phyloP scores from a whole-genome alignment of 2,113 vertebrate species.

The Pangasianodon hypophthalmus region DNA sequence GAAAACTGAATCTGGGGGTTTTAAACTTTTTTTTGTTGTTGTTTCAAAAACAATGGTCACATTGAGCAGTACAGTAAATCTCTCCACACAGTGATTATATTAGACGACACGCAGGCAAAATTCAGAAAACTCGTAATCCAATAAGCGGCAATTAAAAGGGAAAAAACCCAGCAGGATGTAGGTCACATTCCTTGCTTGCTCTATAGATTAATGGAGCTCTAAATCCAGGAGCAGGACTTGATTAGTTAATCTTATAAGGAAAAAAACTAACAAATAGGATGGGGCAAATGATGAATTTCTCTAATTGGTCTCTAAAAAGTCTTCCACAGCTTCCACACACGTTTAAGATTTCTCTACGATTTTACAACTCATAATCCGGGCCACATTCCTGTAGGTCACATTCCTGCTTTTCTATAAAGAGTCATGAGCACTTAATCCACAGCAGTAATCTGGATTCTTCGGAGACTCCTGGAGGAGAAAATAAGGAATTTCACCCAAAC shows the following conservation, averaged over 20 bases:
- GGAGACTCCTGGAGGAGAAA: background rate
- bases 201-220: background rate
- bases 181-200: background rate
- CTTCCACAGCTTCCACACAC: background rate
- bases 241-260: background rate
- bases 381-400: background rate
- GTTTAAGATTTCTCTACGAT: background rate
- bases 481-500: background rate
- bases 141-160: conserved; percentile 23
- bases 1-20: background rate
- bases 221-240: no score
- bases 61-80: conserved; percentile 13
- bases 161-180: conserved; percentile 8
- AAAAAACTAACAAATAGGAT: background rate
- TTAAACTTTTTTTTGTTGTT: background rate
- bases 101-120: background rate
- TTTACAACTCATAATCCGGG: background rate
- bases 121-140: conserved; percentile 18
- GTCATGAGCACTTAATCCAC: background rate
- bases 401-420: background rate
- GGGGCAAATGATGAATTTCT: background rate
- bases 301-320: background rate
- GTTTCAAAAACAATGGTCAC: conserved; percentile 4
- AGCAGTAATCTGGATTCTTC: background rate
- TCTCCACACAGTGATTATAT: background rate